phyloP scores from a whole-genome alignment of 1,140 invertebrate genomes.

The Drosophila tropicalis region DNA sequence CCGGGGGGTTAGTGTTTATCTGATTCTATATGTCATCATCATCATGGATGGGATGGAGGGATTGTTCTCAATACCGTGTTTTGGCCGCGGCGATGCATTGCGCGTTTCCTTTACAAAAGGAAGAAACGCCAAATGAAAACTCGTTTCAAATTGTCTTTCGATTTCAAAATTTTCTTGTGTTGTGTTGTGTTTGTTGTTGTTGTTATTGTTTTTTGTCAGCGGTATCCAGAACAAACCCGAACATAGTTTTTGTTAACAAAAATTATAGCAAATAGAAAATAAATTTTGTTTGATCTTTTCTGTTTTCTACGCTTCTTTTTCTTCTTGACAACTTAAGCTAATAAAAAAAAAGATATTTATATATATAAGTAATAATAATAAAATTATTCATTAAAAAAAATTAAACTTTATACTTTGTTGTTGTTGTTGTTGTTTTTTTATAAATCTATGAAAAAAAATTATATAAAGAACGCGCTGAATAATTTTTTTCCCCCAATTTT shows the following conservation, averaged over 20 bases:
- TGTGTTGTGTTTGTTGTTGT: neutral
- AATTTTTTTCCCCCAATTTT: neutral
- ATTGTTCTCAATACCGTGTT: conserved; percentile 3
- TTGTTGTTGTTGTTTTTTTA: conserved; percentile 2
- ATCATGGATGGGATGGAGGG: neutral
- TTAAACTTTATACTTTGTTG: conserved; percentile 51
- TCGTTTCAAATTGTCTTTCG: neutral
- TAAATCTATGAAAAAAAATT: conserved; percentile 28
- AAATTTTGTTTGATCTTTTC: conserved; percentile 13
- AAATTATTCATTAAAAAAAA: conserved; percentile 59
- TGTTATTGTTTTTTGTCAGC: neutral
- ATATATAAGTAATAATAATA: conserved; percentile 32
- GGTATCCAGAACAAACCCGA: conserved; percentile 1
- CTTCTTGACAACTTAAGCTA: conserved; percentile 13
- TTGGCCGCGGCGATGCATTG: neutral
- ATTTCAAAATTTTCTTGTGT: neutral
- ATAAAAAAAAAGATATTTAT: conserved; percentile 26
- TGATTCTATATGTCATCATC: neutral
- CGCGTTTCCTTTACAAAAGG: neutral
- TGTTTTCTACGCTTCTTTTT: conserved; percentile 5
- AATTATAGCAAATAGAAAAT: conserved; percentile 4
- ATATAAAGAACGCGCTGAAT: conserved; percentile 4
- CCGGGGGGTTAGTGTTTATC: neutral
- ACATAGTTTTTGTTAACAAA: neutral
- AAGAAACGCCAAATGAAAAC: neutral